These are phyloP conservation scores for Agrochola circellaris DNA, from an alignment of 2,888 invertebrate species.

Conservation along the genomic window DNA sequence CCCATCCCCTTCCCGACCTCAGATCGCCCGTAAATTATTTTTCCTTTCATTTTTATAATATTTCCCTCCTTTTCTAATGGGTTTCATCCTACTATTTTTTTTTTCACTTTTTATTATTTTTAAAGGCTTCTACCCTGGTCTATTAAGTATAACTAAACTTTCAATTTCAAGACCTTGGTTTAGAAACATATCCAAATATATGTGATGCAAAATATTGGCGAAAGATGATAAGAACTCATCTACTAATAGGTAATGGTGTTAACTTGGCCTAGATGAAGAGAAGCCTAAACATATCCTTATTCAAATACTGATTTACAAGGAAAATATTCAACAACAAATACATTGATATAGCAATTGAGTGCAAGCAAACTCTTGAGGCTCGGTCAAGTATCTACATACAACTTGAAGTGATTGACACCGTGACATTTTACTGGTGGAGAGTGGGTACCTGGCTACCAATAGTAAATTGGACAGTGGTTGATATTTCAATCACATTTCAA, in stretches of 20 bases:
- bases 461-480: constrained; percentile 33
- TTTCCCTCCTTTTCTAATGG: too few relatives aligned
- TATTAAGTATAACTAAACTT: neutral
- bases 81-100: too few relatives aligned
- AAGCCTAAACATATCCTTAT: constrained; percentile 12
- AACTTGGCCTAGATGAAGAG: constrained; percentile 2
- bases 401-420: constrained; percentile 38
- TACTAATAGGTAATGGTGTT: neutral
- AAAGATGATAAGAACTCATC: neutral
- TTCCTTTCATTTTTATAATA: too few relatives aligned
- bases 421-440: constrained; percentile 53
- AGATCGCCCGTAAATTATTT: too few relatives aligned
- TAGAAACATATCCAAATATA: neutral
- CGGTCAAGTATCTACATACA: constrained; percentile 46
- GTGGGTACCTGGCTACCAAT: constrained; percentile 10
- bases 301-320: constrained; percentile 20
- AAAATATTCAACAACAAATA: constrained; percentile 30
- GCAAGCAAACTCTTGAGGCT: constrained; percentile 25
- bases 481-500: constrained; percentile 52
- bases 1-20: too few relatives aligned
- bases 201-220: neutral
- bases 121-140: too few relatives aligned
- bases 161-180: neutral
- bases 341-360: constrained; percentile 25
- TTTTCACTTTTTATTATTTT: too few relatives aligned